phyloP scores from a whole-genome alignment of 30 jellyfish, hydroid and myxozoan genomes.

The Pseudorhiza aurosa region DNA sequence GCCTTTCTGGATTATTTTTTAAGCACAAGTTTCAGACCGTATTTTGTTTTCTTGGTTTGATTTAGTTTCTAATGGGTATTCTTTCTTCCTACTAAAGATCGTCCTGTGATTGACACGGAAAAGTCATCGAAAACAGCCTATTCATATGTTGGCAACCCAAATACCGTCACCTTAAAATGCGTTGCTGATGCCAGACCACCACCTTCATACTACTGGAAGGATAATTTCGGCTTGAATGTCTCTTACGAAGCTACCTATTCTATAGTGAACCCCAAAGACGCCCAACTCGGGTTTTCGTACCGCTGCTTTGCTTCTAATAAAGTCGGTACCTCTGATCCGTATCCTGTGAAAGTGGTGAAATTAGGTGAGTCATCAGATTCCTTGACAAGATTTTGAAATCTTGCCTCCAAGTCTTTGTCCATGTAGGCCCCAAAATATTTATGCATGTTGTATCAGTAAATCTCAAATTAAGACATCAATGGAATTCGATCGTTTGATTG shows the following conservation, averaged over 20 bases:
- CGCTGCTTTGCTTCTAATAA: constrained; percentile 68
- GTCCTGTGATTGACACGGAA: constrained; percentile 55
- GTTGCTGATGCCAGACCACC: constrained; percentile 83
- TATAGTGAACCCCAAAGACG: constrained; percentile 48
- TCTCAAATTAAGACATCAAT: too few species aligned
- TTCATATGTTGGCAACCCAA: constrained; percentile 72
- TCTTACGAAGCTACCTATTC: constrained; percentile 8
- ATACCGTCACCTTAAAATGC: constrained; percentile 52
- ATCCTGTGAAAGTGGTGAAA: constrained; percentile 39
- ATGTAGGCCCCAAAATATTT: too few species aligned
- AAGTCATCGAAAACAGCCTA: constrained; percentile 58
- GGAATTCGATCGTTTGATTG: too few species aligned
- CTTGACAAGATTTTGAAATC: too few species aligned
- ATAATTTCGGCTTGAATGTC: constrained; percentile 28
- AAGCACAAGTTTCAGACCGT: too few species aligned
- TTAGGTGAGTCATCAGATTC: constrained; percentile 57
- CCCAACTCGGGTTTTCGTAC: constrained; percentile 66
- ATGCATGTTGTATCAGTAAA: too few species aligned
- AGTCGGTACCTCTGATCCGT: constrained; percentile 55
- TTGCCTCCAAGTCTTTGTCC: too few species aligned
- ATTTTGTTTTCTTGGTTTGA: too few species aligned
- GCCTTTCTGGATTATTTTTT: too few species aligned
- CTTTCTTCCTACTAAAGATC: too few species aligned
- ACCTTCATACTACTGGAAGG: constrained; percentile 76
- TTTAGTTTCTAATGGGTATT: too few species aligned